Percentiles rank a stretch among this genome's conserved stretches.
Conservation (phyloP, 1,140 invertebrate genomes). For the Copidosoma floridanum region DNA sequence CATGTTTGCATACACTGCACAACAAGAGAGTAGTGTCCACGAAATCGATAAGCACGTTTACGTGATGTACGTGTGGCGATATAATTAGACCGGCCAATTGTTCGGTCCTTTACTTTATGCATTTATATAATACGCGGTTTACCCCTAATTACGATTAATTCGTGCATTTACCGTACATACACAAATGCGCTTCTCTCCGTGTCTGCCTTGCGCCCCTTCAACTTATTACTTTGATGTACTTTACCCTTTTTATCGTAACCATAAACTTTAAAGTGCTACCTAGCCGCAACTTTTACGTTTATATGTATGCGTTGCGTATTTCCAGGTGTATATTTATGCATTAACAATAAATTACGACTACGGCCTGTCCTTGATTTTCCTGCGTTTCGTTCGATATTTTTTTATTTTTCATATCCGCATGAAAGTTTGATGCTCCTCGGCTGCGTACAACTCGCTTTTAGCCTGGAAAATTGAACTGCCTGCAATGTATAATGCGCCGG, state of each 20-base stretch:
- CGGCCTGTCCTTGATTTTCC: neutral
- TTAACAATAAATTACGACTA: no score
- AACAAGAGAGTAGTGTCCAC: neutral
- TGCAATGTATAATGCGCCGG: no score
- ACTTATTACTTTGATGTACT: no score
- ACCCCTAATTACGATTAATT: conserved; percentile 18
- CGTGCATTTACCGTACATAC: conserved; percentile 13
- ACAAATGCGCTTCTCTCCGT: neutral
- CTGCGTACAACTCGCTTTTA: neutral
- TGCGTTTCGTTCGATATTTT: neutral
- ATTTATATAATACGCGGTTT: conserved; percentile 1
- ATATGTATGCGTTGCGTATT: no score
- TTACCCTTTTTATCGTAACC: neutral
- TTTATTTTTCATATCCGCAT: neutral
- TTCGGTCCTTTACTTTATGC: neutral
- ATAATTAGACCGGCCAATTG: conserved; percentile 6
- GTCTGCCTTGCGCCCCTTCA: no score
- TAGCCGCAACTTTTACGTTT: no score
- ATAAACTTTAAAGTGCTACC: conserved; percentile 5
- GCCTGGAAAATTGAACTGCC: no score
- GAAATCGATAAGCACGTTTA: no score
- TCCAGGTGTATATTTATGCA: no score
- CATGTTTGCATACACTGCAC: neutral
- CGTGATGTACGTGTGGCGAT: no score
- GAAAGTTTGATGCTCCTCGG: neutral